Evolutionary conservation across 2,888 invertebrate genomes (phyloP).

Genomic region (Schizaphis graminum): DNA sequence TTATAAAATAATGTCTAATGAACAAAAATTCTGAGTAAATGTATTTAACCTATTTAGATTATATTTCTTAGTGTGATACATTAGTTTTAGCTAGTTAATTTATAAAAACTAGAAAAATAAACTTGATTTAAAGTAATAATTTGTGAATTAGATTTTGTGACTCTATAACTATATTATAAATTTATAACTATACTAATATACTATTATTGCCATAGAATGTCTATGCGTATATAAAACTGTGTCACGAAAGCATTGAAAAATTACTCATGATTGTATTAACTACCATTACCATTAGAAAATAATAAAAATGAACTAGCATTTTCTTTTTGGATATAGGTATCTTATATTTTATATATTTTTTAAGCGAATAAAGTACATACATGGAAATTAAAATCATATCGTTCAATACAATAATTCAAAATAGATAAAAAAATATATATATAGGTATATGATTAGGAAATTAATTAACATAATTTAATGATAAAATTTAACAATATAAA

Average conservation of each 20-base stretch:
- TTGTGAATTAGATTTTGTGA: neutral
- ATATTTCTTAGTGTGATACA: neutral
- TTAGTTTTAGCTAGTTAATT: neutral
- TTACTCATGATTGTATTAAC: neutral
- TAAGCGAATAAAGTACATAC: too few relatives aligned
- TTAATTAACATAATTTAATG: neutral
- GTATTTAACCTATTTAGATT: neutral
- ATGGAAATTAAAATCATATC: neutral
- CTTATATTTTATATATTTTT: neutral
- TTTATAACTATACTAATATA: neutral
- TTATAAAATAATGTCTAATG: neutral
- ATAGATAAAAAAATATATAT: neutral
- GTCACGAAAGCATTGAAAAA: neutral
- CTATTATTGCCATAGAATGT: neutral
- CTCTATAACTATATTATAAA: neutral
- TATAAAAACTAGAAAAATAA: neutral
- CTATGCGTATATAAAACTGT: neutral
- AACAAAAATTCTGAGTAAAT: neutral
- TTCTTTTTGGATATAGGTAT: neutral
- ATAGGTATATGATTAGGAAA: neutral
- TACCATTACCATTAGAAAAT: constrained; percentile 1
- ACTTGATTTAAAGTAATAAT: neutral
- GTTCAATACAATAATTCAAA: neutral
- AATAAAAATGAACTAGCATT: constrained; percentile 9
- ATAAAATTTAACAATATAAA: neutral